Conservation (phyloP, 2,113 vertebrate genomes). For the Artemisiospiza belli region DNA sequence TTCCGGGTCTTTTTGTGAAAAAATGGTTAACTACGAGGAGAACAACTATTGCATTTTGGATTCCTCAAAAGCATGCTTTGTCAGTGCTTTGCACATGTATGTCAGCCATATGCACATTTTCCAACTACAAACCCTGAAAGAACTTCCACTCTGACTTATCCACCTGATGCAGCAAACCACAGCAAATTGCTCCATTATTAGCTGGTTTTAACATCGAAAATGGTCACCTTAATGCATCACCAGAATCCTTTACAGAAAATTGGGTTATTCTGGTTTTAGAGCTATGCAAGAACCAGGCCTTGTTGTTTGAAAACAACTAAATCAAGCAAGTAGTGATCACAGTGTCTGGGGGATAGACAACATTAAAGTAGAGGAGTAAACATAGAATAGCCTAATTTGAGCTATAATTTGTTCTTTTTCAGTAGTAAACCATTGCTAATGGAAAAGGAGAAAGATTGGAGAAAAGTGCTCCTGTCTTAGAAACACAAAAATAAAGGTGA, state of each 20-base stretch:
- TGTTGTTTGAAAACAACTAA: neutral
- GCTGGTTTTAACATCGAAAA: neutral
- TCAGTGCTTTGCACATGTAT: neutral
- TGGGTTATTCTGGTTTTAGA: neutral
- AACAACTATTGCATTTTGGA: neutral
- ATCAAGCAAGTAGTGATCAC: neutral
- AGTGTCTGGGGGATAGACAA: neutral
- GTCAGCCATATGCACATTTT: fast-evolving
- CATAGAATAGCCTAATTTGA: neutral
- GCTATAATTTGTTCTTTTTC: neutral
- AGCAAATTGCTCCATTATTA: neutral
- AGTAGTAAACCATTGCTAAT: neutral
- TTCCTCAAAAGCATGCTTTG: fast-evolving
- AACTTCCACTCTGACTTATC: neutral
- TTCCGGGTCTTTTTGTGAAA: neutral
- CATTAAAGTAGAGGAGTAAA: neutral
- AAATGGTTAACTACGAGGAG: neutral
- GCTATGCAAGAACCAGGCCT: neutral
- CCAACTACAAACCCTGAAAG: neutral
- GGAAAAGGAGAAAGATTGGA: neutral
- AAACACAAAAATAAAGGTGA: neutral
- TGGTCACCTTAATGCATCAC: neutral
- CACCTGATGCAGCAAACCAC: neutral
- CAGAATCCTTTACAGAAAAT: neutral
- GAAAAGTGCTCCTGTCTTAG: neutral